Evolutionary conservation across 1,140 invertebrate species (phyloP).

Genomic region (Leptonema lineaticorne): DNA sequence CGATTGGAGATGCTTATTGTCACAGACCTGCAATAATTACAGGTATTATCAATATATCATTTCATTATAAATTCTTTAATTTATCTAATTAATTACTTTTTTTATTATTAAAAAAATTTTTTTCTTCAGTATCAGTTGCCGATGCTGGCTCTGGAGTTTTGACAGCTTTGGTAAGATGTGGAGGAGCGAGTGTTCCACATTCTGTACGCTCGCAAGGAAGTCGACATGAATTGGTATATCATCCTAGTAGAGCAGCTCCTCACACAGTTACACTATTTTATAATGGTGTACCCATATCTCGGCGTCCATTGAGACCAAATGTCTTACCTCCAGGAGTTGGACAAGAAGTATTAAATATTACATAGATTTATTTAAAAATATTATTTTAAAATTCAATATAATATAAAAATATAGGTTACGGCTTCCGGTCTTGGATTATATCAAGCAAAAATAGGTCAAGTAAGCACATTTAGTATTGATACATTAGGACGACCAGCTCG

Average conservation of each 20-base stretch:
- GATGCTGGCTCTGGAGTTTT: conserved; percentile 82
- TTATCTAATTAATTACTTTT: not conserved
- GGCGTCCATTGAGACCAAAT: conserved; percentile 56
- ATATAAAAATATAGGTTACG: conserved; percentile 59
- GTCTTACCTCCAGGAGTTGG: conserved; percentile 63
- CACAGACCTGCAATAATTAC: conserved; percentile 80
- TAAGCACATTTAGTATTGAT: conserved; percentile 86
- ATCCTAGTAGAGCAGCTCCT: conserved; percentile 76
- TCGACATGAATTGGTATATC: conserved; percentile 81
- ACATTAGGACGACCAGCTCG: conserved; percentile 80
- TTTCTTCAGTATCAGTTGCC: conserved; percentile 61
- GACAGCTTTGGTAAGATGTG: conserved; percentile 74
- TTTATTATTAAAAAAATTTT: not conserved
- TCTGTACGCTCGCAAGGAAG: conserved; percentile 71
- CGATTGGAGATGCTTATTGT: conserved; percentile 77
- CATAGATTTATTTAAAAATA: not conserved
- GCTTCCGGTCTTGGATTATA: conserved; percentile 80
- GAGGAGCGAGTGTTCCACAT: conserved; percentile 77
- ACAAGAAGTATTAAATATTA: conserved; percentile 57
- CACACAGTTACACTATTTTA: conserved; percentile 80
- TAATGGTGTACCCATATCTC: conserved; percentile 70
- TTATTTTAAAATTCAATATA: not conserved
- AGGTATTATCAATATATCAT: conserved; percentile 57
- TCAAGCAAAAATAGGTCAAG: conserved; percentile 75
- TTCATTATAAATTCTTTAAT: not conserved